These are phyloP conservation scores for Tenebrosternarchus preto DNA, from an alignment of 2,113 vertebrate genomes.

Conservation along the genomic window DNA sequence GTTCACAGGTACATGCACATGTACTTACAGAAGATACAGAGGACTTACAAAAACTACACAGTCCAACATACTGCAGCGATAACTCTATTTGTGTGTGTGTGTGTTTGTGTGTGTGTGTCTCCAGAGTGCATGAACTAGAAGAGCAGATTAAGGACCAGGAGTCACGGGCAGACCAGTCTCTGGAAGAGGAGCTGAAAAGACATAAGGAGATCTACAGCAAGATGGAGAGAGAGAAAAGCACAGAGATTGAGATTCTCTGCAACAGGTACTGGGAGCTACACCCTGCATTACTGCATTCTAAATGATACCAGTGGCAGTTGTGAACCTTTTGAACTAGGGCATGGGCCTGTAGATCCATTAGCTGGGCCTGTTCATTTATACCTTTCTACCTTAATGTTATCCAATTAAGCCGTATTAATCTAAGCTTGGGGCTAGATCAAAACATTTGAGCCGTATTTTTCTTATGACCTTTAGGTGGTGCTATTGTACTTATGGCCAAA, in stretches of 20 bases:
- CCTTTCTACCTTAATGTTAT: too few species aligned
- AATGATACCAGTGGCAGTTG: too few species aligned
- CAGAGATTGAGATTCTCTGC: slow-evolving; percentile 85
- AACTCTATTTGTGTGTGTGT: slow-evolving; percentile 24
- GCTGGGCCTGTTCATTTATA: too few species aligned
- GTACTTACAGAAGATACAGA: background rate
- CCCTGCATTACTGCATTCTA: background rate
- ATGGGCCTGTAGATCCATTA: too few species aligned
- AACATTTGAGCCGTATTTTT: too few species aligned
- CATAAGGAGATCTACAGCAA: slow-evolving; percentile 86
- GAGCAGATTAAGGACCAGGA: slow-evolving; percentile 96
- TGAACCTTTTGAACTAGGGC: too few species aligned
- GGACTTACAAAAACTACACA: background rate
- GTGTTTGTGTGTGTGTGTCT: slow-evolving; percentile 30
- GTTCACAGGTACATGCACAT: slow-evolving; percentile 84
- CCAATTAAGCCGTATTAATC: too few species aligned
- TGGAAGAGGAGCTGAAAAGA: slow-evolving; percentile 87
- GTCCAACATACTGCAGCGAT: background rate
- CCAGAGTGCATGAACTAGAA: slow-evolving; percentile 94
- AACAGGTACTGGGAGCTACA: slow-evolving; percentile 75
- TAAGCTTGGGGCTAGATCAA: too few species aligned
- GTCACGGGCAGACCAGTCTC: slow-evolving; percentile 81
- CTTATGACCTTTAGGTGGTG: too few species aligned
- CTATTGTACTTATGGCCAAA: too few species aligned
- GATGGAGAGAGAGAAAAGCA: slow-evolving; percentile 85